Evolutionary conservation across 2,113 vertebrate genomes (phyloP).

Genomic region (Paracanthobrama guichenoti): DNA sequence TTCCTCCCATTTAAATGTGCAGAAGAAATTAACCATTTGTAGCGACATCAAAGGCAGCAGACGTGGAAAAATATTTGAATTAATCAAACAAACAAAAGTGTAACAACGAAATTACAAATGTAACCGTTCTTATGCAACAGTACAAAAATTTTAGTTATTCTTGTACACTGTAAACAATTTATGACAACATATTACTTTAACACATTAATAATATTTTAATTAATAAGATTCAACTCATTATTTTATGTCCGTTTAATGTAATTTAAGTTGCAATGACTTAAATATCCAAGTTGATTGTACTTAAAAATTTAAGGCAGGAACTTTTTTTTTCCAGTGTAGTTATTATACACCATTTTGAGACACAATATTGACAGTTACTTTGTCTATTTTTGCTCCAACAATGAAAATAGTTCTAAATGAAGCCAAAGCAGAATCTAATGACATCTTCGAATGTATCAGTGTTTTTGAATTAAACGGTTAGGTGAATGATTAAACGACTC

Average conservation of each 20-base stretch:
- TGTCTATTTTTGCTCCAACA: neutral
- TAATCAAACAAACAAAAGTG: neutral
- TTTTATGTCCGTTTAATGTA: no score
- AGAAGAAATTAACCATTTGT: neutral
- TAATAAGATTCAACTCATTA: no score
- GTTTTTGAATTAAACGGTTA: neutral
- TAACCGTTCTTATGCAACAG: no score
- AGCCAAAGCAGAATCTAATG: neutral
- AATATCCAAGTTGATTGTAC: no score
- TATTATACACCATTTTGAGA: neutral
- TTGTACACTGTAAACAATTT: no score
- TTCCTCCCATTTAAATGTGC: neutral
- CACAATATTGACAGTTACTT: neutral
- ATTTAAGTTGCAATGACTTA: no score
- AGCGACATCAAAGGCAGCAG: neutral
- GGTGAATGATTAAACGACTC: neutral
- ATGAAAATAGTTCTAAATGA: neutral
- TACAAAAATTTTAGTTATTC: no score
- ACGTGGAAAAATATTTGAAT: neutral
- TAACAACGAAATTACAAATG: neutral
- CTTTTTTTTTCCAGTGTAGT: no score
- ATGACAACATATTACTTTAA: no score
- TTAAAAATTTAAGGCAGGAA: no score
- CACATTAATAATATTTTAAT: no score
- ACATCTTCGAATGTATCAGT: neutral